A percentile compares a stretch with the other conserved stretches of the same genome.
Evolutionary conservation across 2,113 vertebrate species (phyloP).

Genomic region (Chinchilla lanigera): DNA sequence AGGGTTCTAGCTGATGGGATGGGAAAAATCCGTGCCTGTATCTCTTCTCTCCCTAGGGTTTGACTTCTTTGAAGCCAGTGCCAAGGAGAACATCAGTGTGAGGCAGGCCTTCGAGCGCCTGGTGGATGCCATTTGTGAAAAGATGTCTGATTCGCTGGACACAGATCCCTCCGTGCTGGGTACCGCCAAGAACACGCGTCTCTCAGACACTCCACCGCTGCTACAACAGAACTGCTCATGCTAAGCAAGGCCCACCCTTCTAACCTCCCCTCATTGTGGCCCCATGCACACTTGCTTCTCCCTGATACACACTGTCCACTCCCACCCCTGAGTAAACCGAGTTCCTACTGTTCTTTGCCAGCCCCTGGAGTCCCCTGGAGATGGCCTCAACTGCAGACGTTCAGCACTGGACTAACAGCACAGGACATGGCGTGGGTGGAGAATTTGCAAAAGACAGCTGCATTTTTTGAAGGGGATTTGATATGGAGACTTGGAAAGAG

Average conservation of each 20-base stretch:
- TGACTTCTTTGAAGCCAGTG: slow-evolving; percentile 98
- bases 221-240: slow-evolving; percentile 96
- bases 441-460: slow-evolving; percentile 50
- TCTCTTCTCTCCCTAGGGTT: slow-evolving; percentile 89
- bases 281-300: slow-evolving; percentile 56
- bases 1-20: neutral
- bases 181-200: slow-evolving; percentile 90
- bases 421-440: neutral
- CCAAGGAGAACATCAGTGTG: slow-evolving; percentile 99
- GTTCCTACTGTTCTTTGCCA: slow-evolving; percentile 63
- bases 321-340: neutral
- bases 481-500: slow-evolving; percentile 6
- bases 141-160: slow-evolving; percentile 97
- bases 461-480: slow-evolving; percentile 50
- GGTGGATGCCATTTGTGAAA: slow-evolving; percentile 98
- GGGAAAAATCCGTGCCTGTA: neutral
- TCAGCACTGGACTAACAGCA: neutral
- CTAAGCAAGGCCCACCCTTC: slow-evolving; percentile 82
- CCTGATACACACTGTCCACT: neutral
- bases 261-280: neutral
- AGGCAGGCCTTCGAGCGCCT: slow-evolving; percentile 97
- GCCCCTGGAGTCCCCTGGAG: slow-evolving; percentile 1
- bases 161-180: slow-evolving; percentile 89
- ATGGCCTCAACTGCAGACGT: neutral
- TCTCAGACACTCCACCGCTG: slow-evolving; percentile 93